These are phyloP conservation scores for Arion vulgaris DNA, from an alignment of 1,140 invertebrate species.

Conservation along the genomic window DNA sequence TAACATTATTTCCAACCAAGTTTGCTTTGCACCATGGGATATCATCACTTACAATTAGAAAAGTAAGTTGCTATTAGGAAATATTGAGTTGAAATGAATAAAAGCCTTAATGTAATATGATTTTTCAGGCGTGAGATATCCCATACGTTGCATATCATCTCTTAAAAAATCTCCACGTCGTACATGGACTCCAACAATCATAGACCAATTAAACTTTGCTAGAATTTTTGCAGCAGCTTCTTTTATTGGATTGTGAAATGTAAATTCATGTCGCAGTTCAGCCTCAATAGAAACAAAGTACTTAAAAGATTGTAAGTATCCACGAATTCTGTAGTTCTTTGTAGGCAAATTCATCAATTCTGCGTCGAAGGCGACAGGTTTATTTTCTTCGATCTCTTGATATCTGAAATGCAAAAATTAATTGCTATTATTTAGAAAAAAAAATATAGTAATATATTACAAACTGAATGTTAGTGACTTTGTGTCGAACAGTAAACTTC, in stretches of 20 bases:
- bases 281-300: constrained; percentile 43
- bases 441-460: too few species aligned
- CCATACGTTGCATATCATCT: neutral
- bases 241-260: neutral
- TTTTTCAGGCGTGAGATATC: constrained; percentile 22
- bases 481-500: too few species aligned
- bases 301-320: constrained; percentile 44
- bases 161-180: constrained; percentile 36
- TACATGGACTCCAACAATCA: constrained; percentile 43
- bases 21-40: constrained; percentile 42
- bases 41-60: constrained; percentile 57
- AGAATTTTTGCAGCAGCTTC: constrained; percentile 1
- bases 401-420: neutral
- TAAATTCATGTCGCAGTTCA: constrained; percentile 17
- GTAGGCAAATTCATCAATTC: neutral
- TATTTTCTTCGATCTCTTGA: neutral
- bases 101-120: constrained; percentile 43
- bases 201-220: neutral
- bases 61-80: constrained; percentile 7
- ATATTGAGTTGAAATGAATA: constrained; percentile 31
- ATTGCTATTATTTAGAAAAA: too few species aligned
- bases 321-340: constrained; percentile 12
- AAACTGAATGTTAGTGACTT: too few species aligned
- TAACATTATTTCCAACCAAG: constrained; percentile 34
- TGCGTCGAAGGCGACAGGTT: constrained; percentile 14